These are phyloP conservation scores for Malurus elegans DNA, from an alignment of 2,113 vertebrate species.

Conservation along the genomic window DNA sequence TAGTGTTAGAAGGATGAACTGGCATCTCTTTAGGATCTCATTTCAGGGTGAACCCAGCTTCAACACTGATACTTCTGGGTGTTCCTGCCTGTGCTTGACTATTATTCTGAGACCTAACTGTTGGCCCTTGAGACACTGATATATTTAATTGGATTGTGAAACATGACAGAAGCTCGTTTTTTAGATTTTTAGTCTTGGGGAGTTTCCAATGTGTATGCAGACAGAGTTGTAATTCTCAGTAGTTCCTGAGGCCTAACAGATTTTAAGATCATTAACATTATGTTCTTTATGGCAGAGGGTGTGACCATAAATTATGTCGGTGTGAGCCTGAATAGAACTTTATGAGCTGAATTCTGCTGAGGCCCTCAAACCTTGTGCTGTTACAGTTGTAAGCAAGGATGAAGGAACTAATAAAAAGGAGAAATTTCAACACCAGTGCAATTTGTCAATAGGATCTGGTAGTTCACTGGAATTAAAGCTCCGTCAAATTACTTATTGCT, in stretches of 20 bases:
- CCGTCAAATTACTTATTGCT: constrained; percentile 7
- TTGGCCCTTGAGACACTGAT: not conserved
- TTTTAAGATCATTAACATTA: constrained; percentile 51
- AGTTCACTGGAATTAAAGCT: constrained; percentile 1
- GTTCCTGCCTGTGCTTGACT: not conserved
- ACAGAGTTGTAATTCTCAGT: constrained; percentile 41
- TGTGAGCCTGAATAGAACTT: constrained; percentile 6
- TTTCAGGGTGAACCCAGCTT: not conserved
- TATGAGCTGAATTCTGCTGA: constrained; percentile 37
- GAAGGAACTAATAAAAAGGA: constrained; percentile 6
- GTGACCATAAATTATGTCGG: constrained; percentile 47
- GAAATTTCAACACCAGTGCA: not conserved
- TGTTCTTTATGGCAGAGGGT: constrained; percentile 11
- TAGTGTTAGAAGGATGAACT: not conserved
- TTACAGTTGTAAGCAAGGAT: constrained; percentile 32
- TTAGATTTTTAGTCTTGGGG: constrained; percentile 36
- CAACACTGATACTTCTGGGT: not conserved
- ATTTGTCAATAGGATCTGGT: not conserved
- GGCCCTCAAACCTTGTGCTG: not conserved
- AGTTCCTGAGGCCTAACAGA: constrained; percentile 16
- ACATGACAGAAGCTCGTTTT: constrained; percentile 26
- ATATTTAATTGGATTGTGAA: constrained; percentile 26
- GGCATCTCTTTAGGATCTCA: not conserved
- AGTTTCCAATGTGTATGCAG: not conserved
- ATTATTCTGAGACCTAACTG: not conserved